phyloP scores from a whole-genome alignment of 2,888 invertebrate species.

The Dryobotodes eremita region DNA sequence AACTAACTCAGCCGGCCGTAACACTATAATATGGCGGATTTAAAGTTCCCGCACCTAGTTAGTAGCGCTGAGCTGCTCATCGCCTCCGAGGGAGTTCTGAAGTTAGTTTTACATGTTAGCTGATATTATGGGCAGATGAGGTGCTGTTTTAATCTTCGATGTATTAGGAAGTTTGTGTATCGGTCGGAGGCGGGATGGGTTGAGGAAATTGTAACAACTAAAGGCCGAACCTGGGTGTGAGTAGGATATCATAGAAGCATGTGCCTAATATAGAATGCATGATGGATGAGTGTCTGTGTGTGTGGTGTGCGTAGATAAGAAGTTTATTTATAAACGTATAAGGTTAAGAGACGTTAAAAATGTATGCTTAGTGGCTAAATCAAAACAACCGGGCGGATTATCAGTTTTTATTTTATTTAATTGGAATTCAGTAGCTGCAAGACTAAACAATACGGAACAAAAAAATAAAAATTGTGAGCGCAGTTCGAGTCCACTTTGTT shows the following conservation, averaged over 20 bases:
- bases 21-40: constrained; percentile 46
- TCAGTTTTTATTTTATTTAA: too few relatives aligned
- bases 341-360: background rate
- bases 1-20: constrained; percentile 10
- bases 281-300: background rate
- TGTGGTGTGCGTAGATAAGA: background rate
- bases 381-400: too few relatives aligned
- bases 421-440: too few relatives aligned
- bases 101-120: constrained; percentile 27
- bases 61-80: constrained; percentile 25
- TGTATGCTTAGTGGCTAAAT: background rate
- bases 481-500: too few relatives aligned
- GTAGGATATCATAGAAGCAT: background rate
- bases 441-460: too few relatives aligned
- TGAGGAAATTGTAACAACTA: background rate
- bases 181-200: background rate
- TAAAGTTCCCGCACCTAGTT: constrained; percentile 44
- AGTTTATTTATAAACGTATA: background rate
- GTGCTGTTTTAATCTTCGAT: constrained; percentile 29
- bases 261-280: background rate
- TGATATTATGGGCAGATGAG: constrained; percentile 27
- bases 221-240: background rate
- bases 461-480: too few relatives aligned
- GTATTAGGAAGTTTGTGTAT: constrained; percentile 20
- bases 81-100: background rate